These are phyloP conservation scores for Eupristina koningsbergeri DNA, from an alignment of 1,140 invertebrate genomes.

Conservation along the genomic window DNA sequence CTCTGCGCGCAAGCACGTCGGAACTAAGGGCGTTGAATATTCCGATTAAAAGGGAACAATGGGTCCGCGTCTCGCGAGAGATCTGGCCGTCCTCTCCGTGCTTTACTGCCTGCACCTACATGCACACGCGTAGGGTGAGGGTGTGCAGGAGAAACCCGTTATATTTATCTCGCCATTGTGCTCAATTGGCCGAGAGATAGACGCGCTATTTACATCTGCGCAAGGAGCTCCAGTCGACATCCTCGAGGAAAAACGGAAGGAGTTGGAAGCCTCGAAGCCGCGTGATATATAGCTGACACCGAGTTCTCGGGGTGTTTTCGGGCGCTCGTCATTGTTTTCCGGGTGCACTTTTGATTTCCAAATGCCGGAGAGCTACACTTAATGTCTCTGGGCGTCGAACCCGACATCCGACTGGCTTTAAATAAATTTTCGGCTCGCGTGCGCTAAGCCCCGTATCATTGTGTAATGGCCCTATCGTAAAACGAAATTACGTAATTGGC, in stretches of 20 bases:
- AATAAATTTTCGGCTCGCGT: not conserved
- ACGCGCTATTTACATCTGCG: conserved; percentile 24
- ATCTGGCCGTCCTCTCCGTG: conserved; percentile 22
- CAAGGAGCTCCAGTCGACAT: not conserved
- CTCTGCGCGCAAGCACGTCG: conserved; percentile 28
- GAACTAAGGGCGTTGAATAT: conserved; percentile 56
- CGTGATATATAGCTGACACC: not conserved
- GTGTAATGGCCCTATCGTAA: not conserved
- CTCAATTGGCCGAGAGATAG: conserved; percentile 42
- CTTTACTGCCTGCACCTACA: not conserved
- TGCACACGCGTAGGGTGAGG: too few relatives aligned
- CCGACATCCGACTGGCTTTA: not conserved
- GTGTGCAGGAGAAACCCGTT: not conserved
- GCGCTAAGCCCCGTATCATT: not conserved
- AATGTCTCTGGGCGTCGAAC: too few relatives aligned
- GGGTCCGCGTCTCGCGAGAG: conserved; percentile 42
- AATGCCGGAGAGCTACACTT: too few relatives aligned
- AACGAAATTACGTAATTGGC: not conserved
- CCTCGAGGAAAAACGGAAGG: not conserved
- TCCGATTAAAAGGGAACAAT: conserved; percentile 63
- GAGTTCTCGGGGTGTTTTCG: not conserved
- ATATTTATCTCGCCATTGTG: conserved; percentile 46
- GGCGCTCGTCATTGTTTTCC: not conserved
- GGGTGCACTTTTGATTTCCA: not conserved
- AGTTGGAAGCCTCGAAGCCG: not conserved